A percentile compares a stretch with the other conserved stretches of the same genome.
Conservation (phyloP, 1,140 invertebrate genomes). For the Cherax destructor region DNA sequence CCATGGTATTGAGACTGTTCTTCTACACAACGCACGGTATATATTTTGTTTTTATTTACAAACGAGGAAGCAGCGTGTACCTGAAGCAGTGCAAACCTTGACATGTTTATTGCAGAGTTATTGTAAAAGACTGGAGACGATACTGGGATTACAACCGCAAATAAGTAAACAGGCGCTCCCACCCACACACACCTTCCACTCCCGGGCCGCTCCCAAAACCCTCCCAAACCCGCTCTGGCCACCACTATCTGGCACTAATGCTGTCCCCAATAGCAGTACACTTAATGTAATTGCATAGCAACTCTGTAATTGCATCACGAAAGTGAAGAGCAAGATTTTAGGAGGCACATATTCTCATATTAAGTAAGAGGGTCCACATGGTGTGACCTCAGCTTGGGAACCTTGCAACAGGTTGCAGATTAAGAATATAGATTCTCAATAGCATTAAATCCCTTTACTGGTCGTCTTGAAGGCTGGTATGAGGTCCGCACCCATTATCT, state of each 20-base stretch:
- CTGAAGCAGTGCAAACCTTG: no score
- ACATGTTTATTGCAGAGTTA: no score
- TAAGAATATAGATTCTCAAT: slow-evolving; percentile 49
- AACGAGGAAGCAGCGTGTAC: no score
- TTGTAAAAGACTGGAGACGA: no score
- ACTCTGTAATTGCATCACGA: slow-evolving; percentile 28
- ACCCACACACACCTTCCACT: background rate
- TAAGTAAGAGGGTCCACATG: slow-evolving; percentile 10
- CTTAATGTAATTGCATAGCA: slow-evolving; percentile 35
- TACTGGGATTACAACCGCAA: no score
- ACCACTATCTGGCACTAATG: background rate
- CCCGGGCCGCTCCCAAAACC: no score
- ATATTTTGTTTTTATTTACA: no score
- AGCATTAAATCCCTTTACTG: slow-evolving; percentile 45
- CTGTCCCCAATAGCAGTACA: slow-evolving; percentile 13
- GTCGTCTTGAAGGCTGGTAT: slow-evolving; percentile 32
- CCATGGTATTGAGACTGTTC: no score
- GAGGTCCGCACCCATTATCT: slow-evolving; percentile 31
- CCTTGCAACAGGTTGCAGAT: slow-evolving; percentile 32
- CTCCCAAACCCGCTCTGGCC: background rate
- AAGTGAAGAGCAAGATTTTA: slow-evolving; percentile 27
- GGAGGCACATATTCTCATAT: slow-evolving; percentile 20
- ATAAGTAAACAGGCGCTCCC: no score
- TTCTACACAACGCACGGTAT: no score
- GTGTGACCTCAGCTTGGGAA: slow-evolving; percentile 15